phyloP scores from a whole-genome alignment of 2,888 invertebrate species.

The Ophion obscuratus region DNA sequence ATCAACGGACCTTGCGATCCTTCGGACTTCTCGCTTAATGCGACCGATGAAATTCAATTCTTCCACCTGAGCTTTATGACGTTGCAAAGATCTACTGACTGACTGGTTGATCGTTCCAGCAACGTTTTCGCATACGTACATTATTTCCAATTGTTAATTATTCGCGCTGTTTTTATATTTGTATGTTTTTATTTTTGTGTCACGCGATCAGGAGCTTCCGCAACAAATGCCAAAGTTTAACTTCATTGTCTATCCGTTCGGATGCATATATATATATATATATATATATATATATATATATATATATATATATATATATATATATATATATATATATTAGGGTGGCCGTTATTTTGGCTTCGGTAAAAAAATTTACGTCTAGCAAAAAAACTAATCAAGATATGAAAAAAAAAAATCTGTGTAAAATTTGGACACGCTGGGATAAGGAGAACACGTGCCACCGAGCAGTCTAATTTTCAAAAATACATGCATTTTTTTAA shows the following conservation, averaged over 20 bases:
- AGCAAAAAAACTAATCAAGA: no score
- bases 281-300: background rate
- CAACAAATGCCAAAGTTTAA: constrained; percentile 48
- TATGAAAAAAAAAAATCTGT: no score
- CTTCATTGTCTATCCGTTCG: constrained; percentile 6
- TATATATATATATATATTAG: no score
- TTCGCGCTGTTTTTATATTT: background rate
- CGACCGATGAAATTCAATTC: background rate
- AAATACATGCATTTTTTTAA: no score
- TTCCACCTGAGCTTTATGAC: background rate
- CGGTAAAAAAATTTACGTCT: no score
- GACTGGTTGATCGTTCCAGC: background rate
- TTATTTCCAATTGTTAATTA: background rate
- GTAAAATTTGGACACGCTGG: no score
- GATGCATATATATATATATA: background rate
- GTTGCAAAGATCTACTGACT: no score
- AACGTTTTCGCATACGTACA: background rate
- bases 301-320: no score
- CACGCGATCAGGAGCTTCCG: constrained; percentile 23
- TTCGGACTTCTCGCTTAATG: background rate
- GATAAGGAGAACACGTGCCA: no score
- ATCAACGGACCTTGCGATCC: background rate
- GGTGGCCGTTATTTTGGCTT: no score
- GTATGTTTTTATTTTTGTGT: background rate
- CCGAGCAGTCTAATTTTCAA: no score